phyloP scores from a whole-genome alignment of 2,888 invertebrate genomes.

The Caenorhabditis macrosperma region DNA sequence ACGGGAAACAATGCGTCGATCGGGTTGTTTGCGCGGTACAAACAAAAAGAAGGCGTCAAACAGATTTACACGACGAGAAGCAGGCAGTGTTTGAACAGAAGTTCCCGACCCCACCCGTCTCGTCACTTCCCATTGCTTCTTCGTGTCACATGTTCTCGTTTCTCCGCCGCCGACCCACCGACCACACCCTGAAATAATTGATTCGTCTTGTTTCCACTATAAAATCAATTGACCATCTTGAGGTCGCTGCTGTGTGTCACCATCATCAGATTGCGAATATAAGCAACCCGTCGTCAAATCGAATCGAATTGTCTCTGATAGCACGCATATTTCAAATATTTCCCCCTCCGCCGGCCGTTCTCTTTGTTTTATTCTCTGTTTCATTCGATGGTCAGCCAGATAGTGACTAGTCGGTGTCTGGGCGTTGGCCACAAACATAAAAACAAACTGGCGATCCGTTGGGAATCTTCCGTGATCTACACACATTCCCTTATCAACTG shows the following conservation, averaged over 20 bases:
- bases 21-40: constrained; percentile 34
- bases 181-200: constrained; percentile 56
- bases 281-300: constrained; percentile 7
- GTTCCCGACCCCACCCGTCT: constrained; percentile 46
- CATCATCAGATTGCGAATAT: constrained; percentile 21
- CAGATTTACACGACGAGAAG: constrained; percentile 38
- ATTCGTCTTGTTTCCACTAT: constrained; percentile 32
- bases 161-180: constrained; percentile 13
- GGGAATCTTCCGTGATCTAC: neutral
- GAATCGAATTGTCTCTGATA: constrained; percentile 8
- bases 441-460: constrained; percentile 19
- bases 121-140: constrained; percentile 7
- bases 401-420: constrained; percentile 14
- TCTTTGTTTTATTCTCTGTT: neutral
- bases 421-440: constrained; percentile 30
- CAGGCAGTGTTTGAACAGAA: constrained; percentile 42
- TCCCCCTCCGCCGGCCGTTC: constrained; percentile 1
- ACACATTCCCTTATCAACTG: constrained; percentile 14
- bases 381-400: constrained; percentile 3
- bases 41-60: constrained; percentile 45
- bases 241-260: constrained; percentile 29
- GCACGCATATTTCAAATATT: constrained; percentile 11
- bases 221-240: constrained; percentile 54
- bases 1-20: constrained; percentile 13
- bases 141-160: constrained; percentile 28